phyloP scores from a whole-genome alignment of 2,888 invertebrate genomes.

The Oasisia sp. region DNA sequence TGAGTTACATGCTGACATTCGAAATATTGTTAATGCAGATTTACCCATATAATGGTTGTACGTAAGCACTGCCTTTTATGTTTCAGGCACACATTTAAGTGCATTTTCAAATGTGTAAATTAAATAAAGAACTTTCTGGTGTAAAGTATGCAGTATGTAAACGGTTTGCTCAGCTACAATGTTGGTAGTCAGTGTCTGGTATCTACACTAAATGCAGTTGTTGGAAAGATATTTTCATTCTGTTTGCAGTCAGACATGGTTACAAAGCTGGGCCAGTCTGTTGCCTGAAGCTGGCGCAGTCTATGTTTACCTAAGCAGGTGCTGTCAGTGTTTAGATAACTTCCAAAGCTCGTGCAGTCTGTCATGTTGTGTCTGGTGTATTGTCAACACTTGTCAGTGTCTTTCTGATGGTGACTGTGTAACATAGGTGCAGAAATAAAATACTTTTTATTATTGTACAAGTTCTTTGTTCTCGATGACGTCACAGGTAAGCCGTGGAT shows the following conservation, averaged over 20 bases:
- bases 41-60: background rate
- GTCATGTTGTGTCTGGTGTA: background rate
- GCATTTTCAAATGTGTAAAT: background rate
- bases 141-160: background rate
- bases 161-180: background rate
- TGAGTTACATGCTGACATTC: background rate
- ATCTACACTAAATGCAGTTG: background rate
- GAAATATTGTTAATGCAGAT: background rate
- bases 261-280: too few species aligned
- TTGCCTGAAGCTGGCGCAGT: too few species aligned
- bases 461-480: background rate
- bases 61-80: background rate
- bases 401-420: background rate
- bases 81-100: background rate
- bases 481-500: background rate
- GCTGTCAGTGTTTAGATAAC: too few species aligned
- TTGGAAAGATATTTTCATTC: background rate
- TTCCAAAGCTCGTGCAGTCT: background rate
- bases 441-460: conserved; percentile 17
- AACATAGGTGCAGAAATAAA: conserved; percentile 3
- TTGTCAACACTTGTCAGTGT: conserved; percentile 6
- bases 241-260: too few species aligned
- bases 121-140: background rate
- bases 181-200: background rate
- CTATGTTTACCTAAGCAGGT: too few species aligned